Base-by-base conservation (phyloP, 1,140 invertebrate genomes). In the Drosophila chauvacae region DNA sequence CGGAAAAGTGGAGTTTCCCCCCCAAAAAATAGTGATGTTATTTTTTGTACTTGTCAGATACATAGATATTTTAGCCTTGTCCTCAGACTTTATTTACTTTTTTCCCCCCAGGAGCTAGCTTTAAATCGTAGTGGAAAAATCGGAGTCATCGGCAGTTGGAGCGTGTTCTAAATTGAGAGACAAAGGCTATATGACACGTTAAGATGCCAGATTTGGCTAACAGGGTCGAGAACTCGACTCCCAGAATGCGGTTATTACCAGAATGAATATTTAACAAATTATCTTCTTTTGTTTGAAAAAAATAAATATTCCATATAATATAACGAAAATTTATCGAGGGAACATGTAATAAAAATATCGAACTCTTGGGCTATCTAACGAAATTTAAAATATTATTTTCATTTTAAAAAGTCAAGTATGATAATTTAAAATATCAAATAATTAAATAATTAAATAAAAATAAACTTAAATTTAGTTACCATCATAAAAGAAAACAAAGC, bases 81-180 rank as follows among this genome's bases (percentile, higher is more conserved):
- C 57, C 39, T 51, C 30, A 42, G 58, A 66, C 14, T 66, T 66
- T 66, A 68, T 68, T 70, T 70, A 42, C 35, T 44, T 57, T 63
- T 68, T 55, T 23, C 30, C 20, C 37, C 23, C 23, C 39, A 62
- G 16, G 5, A 51, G 70, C 35, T 45, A 1, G 28, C 51, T 55
- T 58, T 35, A 61, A 70, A 64, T 41, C 39, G 45, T 33, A 33
- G 53, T 18, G n/a, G n/a, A 62, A 63, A 59, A 59, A 60, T 33
- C 16, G 13, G 30, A 69, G n/a, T 28, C 59, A 41, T 62, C 11
- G 51, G 18, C 45, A 65, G 62, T 16, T 73, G 53, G 53, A 59
- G 56, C 47, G 23, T 60, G 37, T 30, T 69, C 50, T 35, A 50
- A 77, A 58, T 68, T 62, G 26, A 50, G 53, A 57, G 56, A 62